Percentiles rank a stretch among this genome's conserved stretches.
Evolutionary conservation across 1,140 invertebrate species (phyloP).

Genomic region (Drosophila nikananu): DNA sequence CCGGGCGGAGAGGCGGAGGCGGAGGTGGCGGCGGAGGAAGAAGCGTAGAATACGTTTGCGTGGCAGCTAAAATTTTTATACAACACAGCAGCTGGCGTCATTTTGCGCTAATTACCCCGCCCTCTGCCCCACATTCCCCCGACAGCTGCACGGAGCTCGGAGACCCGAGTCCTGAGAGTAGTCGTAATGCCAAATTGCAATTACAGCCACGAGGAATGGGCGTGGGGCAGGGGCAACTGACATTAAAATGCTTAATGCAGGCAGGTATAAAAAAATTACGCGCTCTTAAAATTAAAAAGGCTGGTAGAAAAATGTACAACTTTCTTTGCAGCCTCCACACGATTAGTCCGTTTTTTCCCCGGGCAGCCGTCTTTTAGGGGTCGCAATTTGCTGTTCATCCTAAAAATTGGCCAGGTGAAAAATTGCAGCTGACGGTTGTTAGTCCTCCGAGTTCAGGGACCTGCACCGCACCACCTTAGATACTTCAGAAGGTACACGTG

Average conservation of each 20-base stretch:
- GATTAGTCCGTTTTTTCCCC: slow-evolving; percentile 18
- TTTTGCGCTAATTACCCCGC: slow-evolving; percentile 76
- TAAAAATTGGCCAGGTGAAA: slow-evolving; percentile 84
- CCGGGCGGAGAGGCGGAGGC: slow-evolving; percentile 6
- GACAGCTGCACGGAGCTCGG: neutral
- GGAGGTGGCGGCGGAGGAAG: slow-evolving; percentile 18
- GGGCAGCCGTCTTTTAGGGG: slow-evolving; percentile 42
- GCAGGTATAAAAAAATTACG: slow-evolving; percentile 64
- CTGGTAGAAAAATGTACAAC: slow-evolving; percentile 47
- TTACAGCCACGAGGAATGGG: slow-evolving; percentile 56
- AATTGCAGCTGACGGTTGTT: slow-evolving; percentile 82
- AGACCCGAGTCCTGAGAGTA: slow-evolving; percentile 27
- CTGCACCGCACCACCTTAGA: slow-evolving; percentile 39
- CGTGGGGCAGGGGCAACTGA: slow-evolving; percentile 50
- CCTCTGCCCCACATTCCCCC: slow-evolving; percentile 8
- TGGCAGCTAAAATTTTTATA: slow-evolving; percentile 75
- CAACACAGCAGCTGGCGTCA: slow-evolving; percentile 73
- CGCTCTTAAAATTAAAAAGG: slow-evolving; percentile 67
- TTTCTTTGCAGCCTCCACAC: slow-evolving; percentile 35
- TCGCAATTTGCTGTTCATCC: slow-evolving; percentile 68
- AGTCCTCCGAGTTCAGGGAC: slow-evolving; percentile 40
- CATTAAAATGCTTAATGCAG: slow-evolving; percentile 82
- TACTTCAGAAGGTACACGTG: slow-evolving; percentile 8
- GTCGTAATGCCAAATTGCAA: slow-evolving; percentile 81
- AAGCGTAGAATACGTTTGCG: slow-evolving; percentile 52